Evolutionary conservation across 2,888 invertebrate genomes (phyloP).

Genomic region (Arrhopalites spinosus): DNA sequence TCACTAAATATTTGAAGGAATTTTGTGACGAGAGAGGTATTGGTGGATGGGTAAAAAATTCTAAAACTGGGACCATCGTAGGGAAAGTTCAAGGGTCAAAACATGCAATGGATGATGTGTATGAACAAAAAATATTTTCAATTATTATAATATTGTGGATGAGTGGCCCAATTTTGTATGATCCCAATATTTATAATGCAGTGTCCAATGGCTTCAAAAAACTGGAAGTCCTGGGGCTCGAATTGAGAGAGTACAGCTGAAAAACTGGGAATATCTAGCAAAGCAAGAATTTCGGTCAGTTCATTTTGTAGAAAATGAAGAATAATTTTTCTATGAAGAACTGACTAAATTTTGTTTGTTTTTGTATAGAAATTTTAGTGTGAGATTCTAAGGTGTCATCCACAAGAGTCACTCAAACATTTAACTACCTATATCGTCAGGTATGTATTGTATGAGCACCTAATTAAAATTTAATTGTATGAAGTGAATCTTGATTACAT

Average conservation of each 20-base stretch:
- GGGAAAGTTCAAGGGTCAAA: constrained; percentile 87
- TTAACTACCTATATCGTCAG: not conserved
- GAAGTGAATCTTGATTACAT: too few species aligned
- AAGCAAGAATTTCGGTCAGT: constrained; percentile 65
- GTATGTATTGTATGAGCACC: too few species aligned
- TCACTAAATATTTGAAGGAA: constrained; percentile 86
- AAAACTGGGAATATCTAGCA: constrained; percentile 77
- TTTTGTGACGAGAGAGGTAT: constrained; percentile 74
- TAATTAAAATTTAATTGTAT: not conserved
- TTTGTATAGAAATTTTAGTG: constrained; percentile 70
- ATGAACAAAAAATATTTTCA: too few species aligned
- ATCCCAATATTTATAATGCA: constrained; percentile 59
- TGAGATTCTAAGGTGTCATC: constrained; percentile 79
- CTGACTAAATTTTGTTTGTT: too few species aligned
- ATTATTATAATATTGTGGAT: not conserved
- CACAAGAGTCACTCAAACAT: not conserved
- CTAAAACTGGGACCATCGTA: constrained; percentile 81
- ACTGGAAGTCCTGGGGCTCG: constrained; percentile 83
- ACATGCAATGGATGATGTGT: constrained; percentile 81
- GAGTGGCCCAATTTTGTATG: not conserved
- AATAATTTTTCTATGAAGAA: too few species aligned
- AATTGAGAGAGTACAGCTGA: constrained; percentile 80
- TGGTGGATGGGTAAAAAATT: constrained; percentile 91
- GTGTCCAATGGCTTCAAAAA: constrained; percentile 80
- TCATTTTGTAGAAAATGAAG: too few species aligned